Evolutionary conservation across 2,888 invertebrate genomes (phyloP), one percentile per base, ranked within the genome.

Genomic region (Alloplasta piceator): DNA sequence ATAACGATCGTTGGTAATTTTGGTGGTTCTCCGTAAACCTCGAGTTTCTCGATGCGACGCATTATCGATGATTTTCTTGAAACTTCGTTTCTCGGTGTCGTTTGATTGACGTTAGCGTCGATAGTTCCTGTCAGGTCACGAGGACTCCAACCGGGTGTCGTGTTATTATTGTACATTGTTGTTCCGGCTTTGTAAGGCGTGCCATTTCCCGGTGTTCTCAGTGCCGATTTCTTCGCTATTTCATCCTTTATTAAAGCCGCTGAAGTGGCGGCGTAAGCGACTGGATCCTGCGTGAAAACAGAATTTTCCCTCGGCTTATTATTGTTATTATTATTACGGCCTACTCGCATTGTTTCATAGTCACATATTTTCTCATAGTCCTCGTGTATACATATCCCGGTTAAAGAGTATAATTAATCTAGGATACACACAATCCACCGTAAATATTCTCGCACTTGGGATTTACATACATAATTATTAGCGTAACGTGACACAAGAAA

Each of bases 21-120:
- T 0, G 94, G 94, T 0, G 95, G 93, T 86, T 94, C 93, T 0
- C 94, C 94, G 60, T 94, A 94, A 86, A 91, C 92, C 89, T 92
- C 92, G 68, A 95, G 87, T 88, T 91, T 94, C 1, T 93, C 93
- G 5, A 95, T 92, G 85, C 93, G 93, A 74, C 85, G 88, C 26
- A 88, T 86, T 12, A 87, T 85, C 7, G 87, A 82, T 3, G 84
- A 43, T 6, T 68, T 82, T 58, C 39, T 83, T n/a, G 72, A 64
- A 67, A 73, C 60, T 66, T 46, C 70, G 10, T 12, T 64, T 60
- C 80, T 76, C 6, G 80, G 26, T 26, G 26, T 26, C 3, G 3
- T 3, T 26, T 26, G 26, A 26, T 26, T 81, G 12, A 26, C 78
- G 63, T 46, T 50, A 10, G 50, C 16, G 5, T 71, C 58, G 43